These are phyloP conservation scores for Ganaspis sp. DNA, from an alignment of 1,140 invertebrate genomes.

Conservation along the genomic window DNA sequence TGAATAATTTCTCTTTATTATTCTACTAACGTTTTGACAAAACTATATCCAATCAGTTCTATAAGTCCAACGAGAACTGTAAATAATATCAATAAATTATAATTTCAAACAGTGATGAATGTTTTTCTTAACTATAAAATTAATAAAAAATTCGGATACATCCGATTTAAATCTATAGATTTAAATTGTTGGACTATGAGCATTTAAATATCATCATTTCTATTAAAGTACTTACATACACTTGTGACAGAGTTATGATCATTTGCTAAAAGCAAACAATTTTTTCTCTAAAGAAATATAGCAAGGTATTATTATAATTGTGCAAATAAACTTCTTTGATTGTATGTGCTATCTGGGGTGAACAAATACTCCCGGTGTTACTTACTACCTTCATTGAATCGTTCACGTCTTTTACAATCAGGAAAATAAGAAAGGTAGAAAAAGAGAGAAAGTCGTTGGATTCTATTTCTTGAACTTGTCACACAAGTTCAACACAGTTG, in stretches of 20 bases:
- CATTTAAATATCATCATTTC: conserved; percentile 30
- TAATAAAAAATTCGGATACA: too few species aligned
- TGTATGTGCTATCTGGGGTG: conserved; percentile 24
- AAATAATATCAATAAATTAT: too few species aligned
- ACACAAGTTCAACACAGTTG: too few species aligned
- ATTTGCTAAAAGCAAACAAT: conserved; percentile 20
- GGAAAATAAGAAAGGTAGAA: background rate
- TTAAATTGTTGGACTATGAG: too few species aligned
- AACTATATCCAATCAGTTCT: too few species aligned
- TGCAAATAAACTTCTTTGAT: conserved; percentile 43
- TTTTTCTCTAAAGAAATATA: conserved; percentile 26
- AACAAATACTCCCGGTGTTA: background rate
- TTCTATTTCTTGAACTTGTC: too few species aligned
- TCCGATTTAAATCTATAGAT: too few species aligned
- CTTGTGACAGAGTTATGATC: background rate
- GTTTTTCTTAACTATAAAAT: too few species aligned
- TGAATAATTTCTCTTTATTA: background rate
- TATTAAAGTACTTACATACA: background rate
- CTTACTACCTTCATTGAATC: background rate
- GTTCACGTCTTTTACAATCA: background rate
- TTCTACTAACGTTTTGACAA: background rate
- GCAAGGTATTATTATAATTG: conserved; percentile 44
- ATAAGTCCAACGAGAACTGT: too few species aligned
- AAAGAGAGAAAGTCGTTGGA: too few species aligned
- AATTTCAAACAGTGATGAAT: too few species aligned